A percentile compares a stretch with the other conserved stretches of the same genome.
Evolutionary conservation across 1,140 invertebrate species (phyloP).

Genomic region (Drosophila simulans): DNA sequence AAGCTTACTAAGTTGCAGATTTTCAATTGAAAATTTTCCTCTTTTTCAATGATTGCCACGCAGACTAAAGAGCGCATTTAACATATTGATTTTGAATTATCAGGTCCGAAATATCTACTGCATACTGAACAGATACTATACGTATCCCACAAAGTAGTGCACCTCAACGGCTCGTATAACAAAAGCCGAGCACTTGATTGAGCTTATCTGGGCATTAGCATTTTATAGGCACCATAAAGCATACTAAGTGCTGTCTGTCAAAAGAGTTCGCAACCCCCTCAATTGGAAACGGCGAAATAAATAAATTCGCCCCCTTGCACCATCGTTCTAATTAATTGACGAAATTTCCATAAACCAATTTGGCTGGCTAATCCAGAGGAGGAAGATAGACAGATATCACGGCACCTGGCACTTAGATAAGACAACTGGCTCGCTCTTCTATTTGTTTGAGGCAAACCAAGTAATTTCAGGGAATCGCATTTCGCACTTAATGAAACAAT

Average conservation of each 20-base stretch:
- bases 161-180: background rate
- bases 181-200: slow-evolving; percentile 17
- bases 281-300: slow-evolving; percentile 23
- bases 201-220: slow-evolving; percentile 34
- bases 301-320: slow-evolving; percentile 15
- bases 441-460: slow-evolving; percentile 9
- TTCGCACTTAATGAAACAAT: slow-evolving; percentile 49
- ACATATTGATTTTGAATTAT: background rate
- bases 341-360: slow-evolving; percentile 50
- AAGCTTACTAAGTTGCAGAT: background rate
- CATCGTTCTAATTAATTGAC: slow-evolving; percentile 28
- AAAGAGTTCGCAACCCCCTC: slow-evolving; percentile 44
- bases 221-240: slow-evolving; percentile 13
- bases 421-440: slow-evolving; percentile 17
- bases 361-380: slow-evolving; percentile 21
- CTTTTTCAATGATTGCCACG: background rate
- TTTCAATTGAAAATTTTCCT: no score
- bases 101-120: background rate
- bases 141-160: background rate
- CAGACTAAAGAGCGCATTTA: background rate
- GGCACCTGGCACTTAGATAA: slow-evolving; percentile 22
- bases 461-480: slow-evolving; percentile 7
- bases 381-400: slow-evolving; percentile 5
- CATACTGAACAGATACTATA: slow-evolving; percentile 1
- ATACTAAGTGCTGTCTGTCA: slow-evolving; percentile 7